Evolutionary conservation across 2,797 vertebrate species (phyloP).

Genomic region (Neosilurus mollespiculum): DNA sequence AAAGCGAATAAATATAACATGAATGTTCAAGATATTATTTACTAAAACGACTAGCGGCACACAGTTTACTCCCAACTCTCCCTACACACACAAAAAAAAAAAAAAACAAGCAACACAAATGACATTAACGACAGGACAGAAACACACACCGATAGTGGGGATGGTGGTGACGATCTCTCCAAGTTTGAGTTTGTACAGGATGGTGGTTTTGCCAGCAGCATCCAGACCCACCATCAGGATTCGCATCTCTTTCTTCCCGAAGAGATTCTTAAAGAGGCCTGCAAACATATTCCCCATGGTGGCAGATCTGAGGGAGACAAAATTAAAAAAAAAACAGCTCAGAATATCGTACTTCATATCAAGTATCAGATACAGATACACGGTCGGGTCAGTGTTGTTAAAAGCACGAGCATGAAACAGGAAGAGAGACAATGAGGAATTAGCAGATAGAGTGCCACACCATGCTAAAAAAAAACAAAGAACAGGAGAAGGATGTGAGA

Average conservation of each 20-base stretch:
- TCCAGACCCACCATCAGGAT: slow-evolving; percentile 86
- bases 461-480: background rate
- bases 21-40: background rate
- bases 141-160: slow-evolving; percentile 76
- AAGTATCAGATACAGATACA: background rate
- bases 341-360: background rate
- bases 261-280: slow-evolving; percentile 70
- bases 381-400: background rate
- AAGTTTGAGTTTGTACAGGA: slow-evolving; percentile 83
- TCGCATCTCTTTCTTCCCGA: slow-evolving; percentile 84
- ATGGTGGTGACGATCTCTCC: slow-evolving; percentile 84
- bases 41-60: no score
- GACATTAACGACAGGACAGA: background rate
- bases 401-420: background rate
- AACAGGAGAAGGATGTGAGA: background rate
- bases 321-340: background rate
- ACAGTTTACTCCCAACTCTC: background rate
- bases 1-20: background rate
- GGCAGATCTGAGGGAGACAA: slow-evolving; percentile 57
- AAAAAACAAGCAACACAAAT: background rate
- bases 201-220: slow-evolving; percentile 83
- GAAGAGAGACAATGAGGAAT: background rate
- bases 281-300: slow-evolving; percentile 76
- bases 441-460: background rate
- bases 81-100: background rate